Conservation (phyloP, 1,140 invertebrate genomes). For the Odontomachus brunneus region DNA sequence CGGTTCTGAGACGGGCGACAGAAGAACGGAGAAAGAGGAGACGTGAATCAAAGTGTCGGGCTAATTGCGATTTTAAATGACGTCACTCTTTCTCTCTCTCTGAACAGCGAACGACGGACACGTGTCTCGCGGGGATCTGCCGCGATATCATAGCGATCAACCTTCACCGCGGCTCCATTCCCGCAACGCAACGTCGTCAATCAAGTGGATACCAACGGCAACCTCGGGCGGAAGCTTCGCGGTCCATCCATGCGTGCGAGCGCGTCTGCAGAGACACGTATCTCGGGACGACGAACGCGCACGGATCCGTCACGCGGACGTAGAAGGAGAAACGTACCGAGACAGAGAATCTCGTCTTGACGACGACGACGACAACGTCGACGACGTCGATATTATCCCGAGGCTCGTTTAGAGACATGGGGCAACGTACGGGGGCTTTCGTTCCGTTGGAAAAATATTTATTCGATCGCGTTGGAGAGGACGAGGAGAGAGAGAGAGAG, state of each 20-base stretch:
- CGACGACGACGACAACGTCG: not conserved
- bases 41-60: not conserved
- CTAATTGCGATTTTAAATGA: not conserved
- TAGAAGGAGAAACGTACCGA: conserved; percentile 27
- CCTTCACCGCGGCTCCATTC: not conserved
- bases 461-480: conserved; percentile 45
- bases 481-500: not conserved
- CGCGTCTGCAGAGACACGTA: not conserved
- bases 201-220: conserved; percentile 22
- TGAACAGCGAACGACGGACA: not conserved
- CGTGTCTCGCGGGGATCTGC: not conserved
- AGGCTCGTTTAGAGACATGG: conserved; percentile 24
- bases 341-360: conserved; percentile 10
- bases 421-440: conserved; percentile 25
- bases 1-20: too few relatives aligned
- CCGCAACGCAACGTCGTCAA: conserved; percentile 19
- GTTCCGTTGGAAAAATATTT: conserved; percentile 61
- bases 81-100: too few relatives aligned
- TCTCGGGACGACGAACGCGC: not conserved
- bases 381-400: conserved; percentile 44
- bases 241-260: conserved; percentile 1
- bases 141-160: conserved; percentile 4
- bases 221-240: not conserved
- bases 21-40: too few relatives aligned
- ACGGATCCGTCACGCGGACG: not conserved